Percentiles rank a stretch among this genome's conserved stretches.
Conservation (phyloP, 2,113 vertebrate species). For the Paratilapia polleni region DNA sequence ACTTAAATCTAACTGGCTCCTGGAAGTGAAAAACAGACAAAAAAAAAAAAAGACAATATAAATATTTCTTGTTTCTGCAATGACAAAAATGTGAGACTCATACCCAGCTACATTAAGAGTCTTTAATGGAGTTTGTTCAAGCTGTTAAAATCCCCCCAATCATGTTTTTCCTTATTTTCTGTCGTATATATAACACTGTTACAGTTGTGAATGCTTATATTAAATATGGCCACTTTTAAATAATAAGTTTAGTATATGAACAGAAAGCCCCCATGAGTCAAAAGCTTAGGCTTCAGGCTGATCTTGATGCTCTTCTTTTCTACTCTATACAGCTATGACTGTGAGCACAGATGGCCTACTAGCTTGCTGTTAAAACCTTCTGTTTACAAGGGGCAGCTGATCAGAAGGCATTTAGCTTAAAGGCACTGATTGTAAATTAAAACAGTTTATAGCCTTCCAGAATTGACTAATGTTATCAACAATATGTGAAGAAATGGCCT, state of each 20-base stretch:
- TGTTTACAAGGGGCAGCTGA: not conserved
- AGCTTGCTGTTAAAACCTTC: not conserved
- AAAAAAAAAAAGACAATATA: too few species aligned
- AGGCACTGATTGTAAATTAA: not conserved
- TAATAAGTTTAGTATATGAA: not conserved
- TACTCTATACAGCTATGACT: too few species aligned
- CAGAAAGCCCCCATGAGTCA: not conserved
- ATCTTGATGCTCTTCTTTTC: not conserved
- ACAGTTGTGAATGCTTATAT: too few species aligned
- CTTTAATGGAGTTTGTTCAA: not conserved
- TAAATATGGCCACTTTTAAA: not conserved
- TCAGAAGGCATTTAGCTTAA: not conserved
- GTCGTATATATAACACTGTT: not conserved
- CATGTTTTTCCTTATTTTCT: not conserved
- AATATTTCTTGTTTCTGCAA: too few species aligned
- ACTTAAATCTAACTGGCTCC: not conserved
- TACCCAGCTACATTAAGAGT: not conserved
- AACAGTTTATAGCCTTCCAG: too few species aligned
- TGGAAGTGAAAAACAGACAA: not conserved
- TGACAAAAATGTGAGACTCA: not conserved
- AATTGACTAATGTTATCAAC: not conserved
- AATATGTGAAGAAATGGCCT: not conserved
- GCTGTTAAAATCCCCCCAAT: fast-evolving
- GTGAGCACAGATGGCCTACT: not conserved
- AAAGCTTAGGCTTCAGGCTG: not conserved